These are phyloP conservation scores for Drosophila paulistorum DNA, from an alignment of 1,140 invertebrate genomes.

Conservation along the genomic window DNA sequence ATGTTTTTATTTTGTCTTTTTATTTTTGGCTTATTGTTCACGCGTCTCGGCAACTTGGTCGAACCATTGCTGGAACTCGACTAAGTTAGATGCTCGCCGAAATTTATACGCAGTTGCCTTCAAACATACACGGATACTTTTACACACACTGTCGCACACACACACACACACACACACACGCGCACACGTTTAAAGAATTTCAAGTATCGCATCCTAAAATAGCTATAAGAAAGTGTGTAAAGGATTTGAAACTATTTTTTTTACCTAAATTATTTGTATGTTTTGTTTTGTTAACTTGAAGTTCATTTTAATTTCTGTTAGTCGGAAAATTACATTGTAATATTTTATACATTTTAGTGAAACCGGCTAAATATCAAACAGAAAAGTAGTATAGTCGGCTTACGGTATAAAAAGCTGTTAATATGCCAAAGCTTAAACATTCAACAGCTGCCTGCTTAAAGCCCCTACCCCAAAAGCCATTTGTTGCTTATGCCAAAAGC, in stretches of 20 bases:
- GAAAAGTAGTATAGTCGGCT: conserved; percentile 19
- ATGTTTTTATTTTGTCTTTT: neutral
- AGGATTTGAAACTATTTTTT: neutral
- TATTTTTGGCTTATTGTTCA: conserved; percentile 7
- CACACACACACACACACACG: conserved; percentile 4
- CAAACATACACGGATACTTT: conserved; percentile 30
- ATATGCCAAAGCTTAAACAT: conserved; percentile 43
- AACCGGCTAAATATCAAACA: conserved; percentile 28
- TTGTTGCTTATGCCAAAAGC: conserved; percentile 25
- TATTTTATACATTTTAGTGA: neutral
- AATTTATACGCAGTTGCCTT: conserved; percentile 66
- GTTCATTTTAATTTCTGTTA: neutral
- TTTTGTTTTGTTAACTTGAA: neutral
- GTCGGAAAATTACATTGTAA: neutral
- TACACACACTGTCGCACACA: neutral
- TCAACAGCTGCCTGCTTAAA: conserved; percentile 69
- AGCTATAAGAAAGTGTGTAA: neutral
- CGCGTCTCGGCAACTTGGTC: conserved; percentile 60
- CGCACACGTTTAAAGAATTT: conserved; percentile 11
- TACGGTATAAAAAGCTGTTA: conserved; percentile 10
- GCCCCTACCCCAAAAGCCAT: conserved; percentile 33
- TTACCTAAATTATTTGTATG: neutral
- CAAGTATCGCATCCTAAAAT: conserved; percentile 38
- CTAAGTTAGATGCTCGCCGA: conserved; percentile 69
- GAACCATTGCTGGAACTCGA: conserved; percentile 74